Conservation (phyloP, 2,113 vertebrate genomes). For the Austrofundulus limnaeus region DNA sequence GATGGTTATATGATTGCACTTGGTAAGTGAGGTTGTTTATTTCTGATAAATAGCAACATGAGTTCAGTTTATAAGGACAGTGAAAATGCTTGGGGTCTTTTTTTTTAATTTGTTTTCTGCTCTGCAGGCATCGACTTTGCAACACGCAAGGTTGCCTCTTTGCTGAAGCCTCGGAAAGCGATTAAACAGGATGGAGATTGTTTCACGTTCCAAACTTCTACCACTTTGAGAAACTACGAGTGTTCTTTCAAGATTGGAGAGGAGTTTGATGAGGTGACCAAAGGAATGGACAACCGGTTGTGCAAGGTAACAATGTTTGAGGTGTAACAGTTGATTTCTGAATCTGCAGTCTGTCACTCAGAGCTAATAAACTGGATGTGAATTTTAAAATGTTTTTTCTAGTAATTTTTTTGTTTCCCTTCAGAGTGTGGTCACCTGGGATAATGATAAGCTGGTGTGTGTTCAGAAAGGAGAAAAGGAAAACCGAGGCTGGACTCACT, state of each 20-base stretch:
- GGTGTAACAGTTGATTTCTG: too few relatives aligned
- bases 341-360: too few relatives aligned
- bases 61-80: background rate
- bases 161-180: constrained; percentile 90
- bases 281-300: constrained; percentile 87
- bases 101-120: too few relatives aligned
- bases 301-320: constrained; percentile 79
- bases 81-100: background rate
- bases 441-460: constrained; percentile 84
- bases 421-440: constrained; percentile 86
- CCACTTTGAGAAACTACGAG: constrained; percentile 81
- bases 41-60: too few relatives aligned
- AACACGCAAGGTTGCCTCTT: constrained; percentile 84
- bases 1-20: constrained; percentile 86
- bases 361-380: background rate
- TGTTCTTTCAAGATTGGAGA: constrained; percentile 82
- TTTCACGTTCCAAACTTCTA: constrained; percentile 83
- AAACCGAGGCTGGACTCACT: constrained; percentile 88
- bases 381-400: background rate
- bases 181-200: constrained; percentile 85
- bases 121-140: constrained; percentile 85
- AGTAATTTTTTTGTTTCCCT: too few relatives aligned
- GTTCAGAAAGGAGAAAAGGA: constrained; percentile 87
- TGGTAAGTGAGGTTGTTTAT: constrained; percentile 73
- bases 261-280: constrained; percentile 87